Conservation (phyloP, 2,797 vertebrate species). For the Semaprochilodus insignis region DNA sequence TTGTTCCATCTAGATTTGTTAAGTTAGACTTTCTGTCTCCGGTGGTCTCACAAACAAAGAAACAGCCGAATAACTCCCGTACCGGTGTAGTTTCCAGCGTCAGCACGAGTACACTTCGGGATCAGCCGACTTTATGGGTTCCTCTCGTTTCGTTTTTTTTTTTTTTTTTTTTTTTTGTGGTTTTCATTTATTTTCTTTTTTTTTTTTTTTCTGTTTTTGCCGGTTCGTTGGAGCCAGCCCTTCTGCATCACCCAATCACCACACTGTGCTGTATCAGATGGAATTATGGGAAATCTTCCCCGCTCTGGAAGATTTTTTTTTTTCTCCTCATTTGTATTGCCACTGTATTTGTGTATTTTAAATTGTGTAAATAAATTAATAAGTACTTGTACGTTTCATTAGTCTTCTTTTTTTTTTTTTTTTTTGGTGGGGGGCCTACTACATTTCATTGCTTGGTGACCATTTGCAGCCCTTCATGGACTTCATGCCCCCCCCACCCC, state of each 20-base stretch:
- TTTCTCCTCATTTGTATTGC: constrained; percentile 85
- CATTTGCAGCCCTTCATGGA: no score
- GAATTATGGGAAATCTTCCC: constrained; percentile 71
- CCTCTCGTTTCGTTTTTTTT: constrained; percentile 49
- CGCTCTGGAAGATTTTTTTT: constrained; percentile 64
- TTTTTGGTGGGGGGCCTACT: background rate
- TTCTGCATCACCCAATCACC: constrained; percentile 56
- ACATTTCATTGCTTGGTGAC: no score
- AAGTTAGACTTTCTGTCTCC: constrained; percentile 57
- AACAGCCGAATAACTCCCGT: constrained; percentile 26
- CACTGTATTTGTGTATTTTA: constrained; percentile 93
- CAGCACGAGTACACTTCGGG: constrained; percentile 65
- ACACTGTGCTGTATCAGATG: constrained; percentile 70
- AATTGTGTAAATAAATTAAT: constrained; percentile 96
- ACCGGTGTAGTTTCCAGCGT: constrained; percentile 38
- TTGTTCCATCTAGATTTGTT: constrained; percentile 61
- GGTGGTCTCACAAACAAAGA: constrained; percentile 65
- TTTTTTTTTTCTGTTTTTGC: constrained; percentile 20
- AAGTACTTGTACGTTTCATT: constrained; percentile 81
- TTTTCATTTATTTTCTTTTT: constrained; percentile 26
- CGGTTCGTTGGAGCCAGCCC: constrained; percentile 54
- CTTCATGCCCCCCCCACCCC: no score
- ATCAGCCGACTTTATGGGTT: constrained; percentile 35
- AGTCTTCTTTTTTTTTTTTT: background rate
- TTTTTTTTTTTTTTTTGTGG: constrained; percentile 37